Evolutionary conservation across 1,140 invertebrate genomes (phyloP), one percentile per base, ranked within the genome.

Genomic region (Muscidifurax raptorellus): DNA sequence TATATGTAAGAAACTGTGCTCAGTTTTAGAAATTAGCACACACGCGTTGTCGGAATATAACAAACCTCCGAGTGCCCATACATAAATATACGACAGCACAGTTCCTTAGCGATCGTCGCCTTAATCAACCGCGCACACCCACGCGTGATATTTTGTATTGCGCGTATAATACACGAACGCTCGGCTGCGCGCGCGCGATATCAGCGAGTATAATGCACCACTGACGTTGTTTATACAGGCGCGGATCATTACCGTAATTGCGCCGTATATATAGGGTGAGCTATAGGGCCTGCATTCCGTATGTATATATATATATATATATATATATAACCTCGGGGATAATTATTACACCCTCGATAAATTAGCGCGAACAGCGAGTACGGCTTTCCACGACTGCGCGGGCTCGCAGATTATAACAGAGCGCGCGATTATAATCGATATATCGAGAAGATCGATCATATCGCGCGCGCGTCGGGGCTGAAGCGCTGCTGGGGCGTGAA

Each of bases 301-400:
- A n/a, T n/a, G n/a, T n/a, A n/a, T n/a, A n/a, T n/a, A n/a, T n/a
- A n/a, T n/a, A n/a, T n/a, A n/a, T n/a, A n/a, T n/a, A n/a, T n/a
- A n/a, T n/a, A n/a, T n/a, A 15, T 22, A 36, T 22, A 36, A n/a
- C 30, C 30, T 40, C 36, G 22, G 10, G 86, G 87, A 85, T 89
- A 88, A 89, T 89, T 89, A 89, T 89, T 88, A 87, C 85, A 80
- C 71, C 86, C 85, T 86, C 88, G 86, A 89, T 89, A 89, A 88
- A 89, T 88, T 88, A 89, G 86, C 79, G 82, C 85, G 87, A 86
- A 86, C 74, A 80, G 85, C 74, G 78, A 28, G 59, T 75, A 59
- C 47, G 25, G 66, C 32, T 25, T 67, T 67, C 25, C 66, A 47
- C 30, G 83, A 67, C 76, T 82, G 82, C 78, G n/a, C n/a, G n/a